Base-by-base conservation (phyloP, 2,113 vertebrate species). In the Zosterops pallidus region DNA sequence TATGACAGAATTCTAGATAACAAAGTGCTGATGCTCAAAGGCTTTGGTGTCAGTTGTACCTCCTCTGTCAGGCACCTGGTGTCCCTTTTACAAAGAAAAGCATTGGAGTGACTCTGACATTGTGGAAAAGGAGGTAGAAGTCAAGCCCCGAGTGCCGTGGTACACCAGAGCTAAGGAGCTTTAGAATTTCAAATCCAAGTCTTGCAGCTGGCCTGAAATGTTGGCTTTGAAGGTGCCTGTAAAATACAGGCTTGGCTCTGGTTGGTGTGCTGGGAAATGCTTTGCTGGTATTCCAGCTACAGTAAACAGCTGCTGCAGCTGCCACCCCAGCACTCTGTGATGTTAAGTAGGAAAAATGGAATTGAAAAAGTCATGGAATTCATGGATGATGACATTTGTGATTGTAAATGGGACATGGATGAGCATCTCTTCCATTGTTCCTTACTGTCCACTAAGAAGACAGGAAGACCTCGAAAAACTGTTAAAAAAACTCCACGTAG, bases 101-200 rank as follows among this genome's bases (percentile, higher is more conserved):
- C n/a, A 14, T 11, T 46, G 26, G 52, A 83, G 57, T 62, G 74
- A 64, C 50, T 56, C 57, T 65, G 57, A 25, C n/a, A 53, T 7
- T 37, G 21, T 8, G 41, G 86, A 89, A 84, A 89, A 68, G 56
- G 64, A 72, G 57, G 47, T 28, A 24, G 59, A 89, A 86, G 71
- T 46, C 67, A 5, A 74, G 23, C n/a, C 28, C 14, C 0, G 0
- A 59, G 33, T 68, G 60, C 44, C 2, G 2, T 39, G 8, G 1
- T 11, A 37, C 1, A 2, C 17, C 41, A 41, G 29, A 71, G 81
- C 22, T 37, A 22, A 68, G 8, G 14, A 60, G 26, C 26, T 77
- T 5, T 7, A 20, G 46, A 78, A 46, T 46, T 56, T 79, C 57
- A 64, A 76, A 53, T 50, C 60, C 53, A 41, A 29, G 64, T 49